Base-by-base conservation (phyloP, 1,140 invertebrate species). In the Drosophila setifemur region DNA sequence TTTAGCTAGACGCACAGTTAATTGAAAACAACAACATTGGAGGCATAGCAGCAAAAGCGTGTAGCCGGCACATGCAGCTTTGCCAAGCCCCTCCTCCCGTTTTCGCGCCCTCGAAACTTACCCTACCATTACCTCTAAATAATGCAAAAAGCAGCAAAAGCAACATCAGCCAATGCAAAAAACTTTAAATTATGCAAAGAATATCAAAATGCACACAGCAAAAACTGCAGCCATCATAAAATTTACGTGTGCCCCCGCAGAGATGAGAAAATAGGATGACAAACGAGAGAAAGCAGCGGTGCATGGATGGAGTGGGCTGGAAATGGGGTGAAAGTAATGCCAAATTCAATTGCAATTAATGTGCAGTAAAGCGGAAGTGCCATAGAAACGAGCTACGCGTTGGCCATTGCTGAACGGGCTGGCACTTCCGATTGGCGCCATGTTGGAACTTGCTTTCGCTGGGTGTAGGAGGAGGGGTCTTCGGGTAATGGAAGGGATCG, bases 341-440 rank as follows among this genome's bases (percentile, higher is more conserved):
- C 79, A 83, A 83, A 83, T 83, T 85, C 79, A 83, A 83, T 85
- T 83, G 79, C 79, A 85, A 83, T 83, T 83, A 83, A 83, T 79
- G 79, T 68, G 53, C 74, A 83, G 55, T 73, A 67, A 60, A 74
- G 70, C 81, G 78, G 78, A 85, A 78, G 78, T 74, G 54, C 70
- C 69, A 58, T 63, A 53, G 64, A 77, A 77, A 57, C 69, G 40
- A 28, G 55, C 58, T 42, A 40, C 25, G 66, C 42, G 60, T 37
- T 12, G 67, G 55, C 67, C 54, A 61, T 28, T 71, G 69, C 67
- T 28, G 47, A 19, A 23, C 77, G 60, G 50, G 57, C 61, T 67
- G 31, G 55, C 68, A 77, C 61, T 82, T 82, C 77, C 78, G 74
- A 55, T 47, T 72, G 67, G 68, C 68, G 66, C 67, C 67, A 71